Conservation (phyloP, 2,113 vertebrate species). For the Thryonomys swinderianus region DNA sequence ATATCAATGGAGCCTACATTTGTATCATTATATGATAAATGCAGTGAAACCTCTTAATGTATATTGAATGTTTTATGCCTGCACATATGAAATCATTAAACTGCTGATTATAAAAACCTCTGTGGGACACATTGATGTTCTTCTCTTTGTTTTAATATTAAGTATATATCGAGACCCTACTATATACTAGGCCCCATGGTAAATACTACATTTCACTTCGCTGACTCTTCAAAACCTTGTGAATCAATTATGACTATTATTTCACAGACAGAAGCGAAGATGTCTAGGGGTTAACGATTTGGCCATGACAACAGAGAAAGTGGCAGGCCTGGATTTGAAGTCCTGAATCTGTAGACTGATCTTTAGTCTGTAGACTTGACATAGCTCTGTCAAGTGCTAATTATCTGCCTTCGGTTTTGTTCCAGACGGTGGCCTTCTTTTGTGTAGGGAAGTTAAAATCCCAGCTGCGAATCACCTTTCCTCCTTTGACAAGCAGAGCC, state of each 20-base stretch:
- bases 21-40: background rate
- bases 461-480: slow-evolving; percentile 12
- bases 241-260: background rate
- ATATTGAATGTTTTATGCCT: background rate
- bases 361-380: background rate
- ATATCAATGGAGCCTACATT: background rate
- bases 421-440: slow-evolving; percentile 24
- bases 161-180: background rate
- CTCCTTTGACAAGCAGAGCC: slow-evolving; percentile 61
- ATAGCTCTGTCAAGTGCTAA: background rate
- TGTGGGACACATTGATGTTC: background rate
- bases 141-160: background rate
- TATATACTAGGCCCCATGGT: background rate
- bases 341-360: background rate
- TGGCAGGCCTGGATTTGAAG: background rate
- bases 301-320: background rate
- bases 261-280: background rate
- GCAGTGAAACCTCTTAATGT: background rate
- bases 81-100: background rate
- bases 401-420: slow-evolving; percentile 17
- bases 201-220: background rate
- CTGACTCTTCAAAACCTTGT: background rate
- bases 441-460: slow-evolving; percentile 69
- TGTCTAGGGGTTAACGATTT: background rate
- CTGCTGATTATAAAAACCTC: background rate